These are phyloP conservation scores for Apostichopus japonicus DNA, from an alignment of 35 echinoderm and acorn worm species.

Conservation along the genomic window DNA sequence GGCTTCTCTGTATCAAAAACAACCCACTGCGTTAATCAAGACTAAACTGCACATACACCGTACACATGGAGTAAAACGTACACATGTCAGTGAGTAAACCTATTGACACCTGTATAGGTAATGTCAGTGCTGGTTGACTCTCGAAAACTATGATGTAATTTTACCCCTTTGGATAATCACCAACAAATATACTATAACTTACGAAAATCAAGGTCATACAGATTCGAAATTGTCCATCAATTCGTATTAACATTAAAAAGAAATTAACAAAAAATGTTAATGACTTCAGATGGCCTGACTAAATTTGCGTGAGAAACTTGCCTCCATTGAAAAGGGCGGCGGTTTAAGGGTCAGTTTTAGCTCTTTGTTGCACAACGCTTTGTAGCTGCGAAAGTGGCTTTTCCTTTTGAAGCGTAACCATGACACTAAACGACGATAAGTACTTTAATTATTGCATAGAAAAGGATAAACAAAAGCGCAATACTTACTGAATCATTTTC, in stretches of 20 bases:
- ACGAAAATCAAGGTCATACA: not conserved
- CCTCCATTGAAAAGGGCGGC: constrained; percentile 29
- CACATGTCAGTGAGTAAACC: constrained; percentile 21
- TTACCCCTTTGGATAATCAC: not conserved
- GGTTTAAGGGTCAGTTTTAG: not conserved
- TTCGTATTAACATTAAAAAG: not conserved
- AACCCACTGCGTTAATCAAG: not conserved
- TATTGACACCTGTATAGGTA: constrained; percentile 6
- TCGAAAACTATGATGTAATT: not conserved
- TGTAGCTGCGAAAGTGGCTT: no score
- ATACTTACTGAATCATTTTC: no score
- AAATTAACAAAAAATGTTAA: constrained; percentile 9
- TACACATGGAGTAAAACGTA: constrained; percentile 11
- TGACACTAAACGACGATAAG: no score
- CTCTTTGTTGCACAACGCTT: no score
- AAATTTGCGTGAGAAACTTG: not conserved
- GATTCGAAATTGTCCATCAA: not conserved
- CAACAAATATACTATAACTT: not conserved
- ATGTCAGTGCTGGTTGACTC: not conserved
- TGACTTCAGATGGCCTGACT: not conserved
- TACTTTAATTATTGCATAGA: no score
- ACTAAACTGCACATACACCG: not conserved
- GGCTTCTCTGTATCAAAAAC: not conserved
- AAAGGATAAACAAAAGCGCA: no score
- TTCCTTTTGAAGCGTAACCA: no score